Evolutionary conservation across 2,113 vertebrate species (phyloP), one percentile per base, ranked within the genome.

Genomic region (Lepus americanus): DNA sequence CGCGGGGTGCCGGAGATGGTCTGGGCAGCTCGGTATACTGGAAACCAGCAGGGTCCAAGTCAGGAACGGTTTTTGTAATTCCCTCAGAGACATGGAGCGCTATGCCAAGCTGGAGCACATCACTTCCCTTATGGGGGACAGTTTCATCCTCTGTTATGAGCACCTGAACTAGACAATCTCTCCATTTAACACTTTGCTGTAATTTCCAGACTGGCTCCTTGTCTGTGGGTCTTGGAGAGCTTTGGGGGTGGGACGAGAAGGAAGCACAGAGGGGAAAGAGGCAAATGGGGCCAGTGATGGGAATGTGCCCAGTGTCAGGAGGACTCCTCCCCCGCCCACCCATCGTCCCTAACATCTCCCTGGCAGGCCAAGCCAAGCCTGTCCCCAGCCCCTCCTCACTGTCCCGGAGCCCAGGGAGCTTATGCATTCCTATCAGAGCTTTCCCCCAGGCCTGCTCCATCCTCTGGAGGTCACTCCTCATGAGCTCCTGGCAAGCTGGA

Each of bases 121-220:
- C 27, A 29, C 11, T 77, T 85, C 69, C 29, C 22, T 77, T 86
- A 66, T 12, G 3, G 23, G 39, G 14, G n/a, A 83, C 63, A 74
- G 63, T 87, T 61, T 79, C 49, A 31, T 77, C n/a, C 64, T 92
- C 39, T 92, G 25, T 61, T 53, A 87, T 29, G n/a, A 92, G 25
- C 39, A 63, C 19, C 33, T 90, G 88, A 92, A 70, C 29, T 29
- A 90, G 9, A 82, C 12, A 14, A 11, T 84, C 74, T 84, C 89
- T 81, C 72, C 74, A 39, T 31, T 70, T 22, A 81, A 25, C 5
- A 11, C 89, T 85, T 78, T 81, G 49, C 84, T 55, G 0, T 31
- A 63, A 59, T 17, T 39, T 93, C 23, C 74, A 39, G 29, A 63
- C 33, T 93, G 53, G 29, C 13, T 87, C 87, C 70, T 80, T 23